Percentiles rank a stretch among this genome's conserved stretches.
Evolutionary conservation across 2,113 vertebrate species (phyloP).

Genomic region (Haliaeetus leucogaster): DNA sequence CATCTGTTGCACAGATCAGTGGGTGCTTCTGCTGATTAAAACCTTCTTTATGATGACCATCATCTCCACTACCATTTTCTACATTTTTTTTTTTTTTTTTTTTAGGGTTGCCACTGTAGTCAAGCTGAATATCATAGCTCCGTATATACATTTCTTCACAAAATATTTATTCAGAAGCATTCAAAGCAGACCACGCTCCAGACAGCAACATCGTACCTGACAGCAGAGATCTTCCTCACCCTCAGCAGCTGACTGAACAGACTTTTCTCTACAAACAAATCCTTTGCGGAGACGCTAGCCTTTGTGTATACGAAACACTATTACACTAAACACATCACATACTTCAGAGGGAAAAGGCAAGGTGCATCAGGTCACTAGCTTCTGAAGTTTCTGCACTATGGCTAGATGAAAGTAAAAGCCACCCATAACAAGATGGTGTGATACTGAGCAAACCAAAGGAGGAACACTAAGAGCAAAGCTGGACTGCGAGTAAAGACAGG

Average conservation of each 20-base stretch:
- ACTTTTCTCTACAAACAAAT: neutral
- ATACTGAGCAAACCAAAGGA: neutral
- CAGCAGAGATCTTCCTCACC: neutral
- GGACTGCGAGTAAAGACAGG: neutral
- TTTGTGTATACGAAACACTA: neutral
- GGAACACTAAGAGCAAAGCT: neutral
- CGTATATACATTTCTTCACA: neutral
- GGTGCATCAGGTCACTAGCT: neutral
- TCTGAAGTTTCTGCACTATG: neutral
- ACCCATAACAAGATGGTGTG: neutral
- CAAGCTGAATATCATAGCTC: neutral
- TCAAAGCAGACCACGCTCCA: neutral
- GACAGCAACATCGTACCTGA: neutral
- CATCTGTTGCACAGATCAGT: neutral
- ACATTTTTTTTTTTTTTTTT: neutral
- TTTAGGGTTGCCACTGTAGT: neutral
- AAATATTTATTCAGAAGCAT: neutral
- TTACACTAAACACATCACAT: neutral
- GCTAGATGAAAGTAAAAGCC: constrained; percentile 14
- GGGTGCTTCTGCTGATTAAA: neutral
- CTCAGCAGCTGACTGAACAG: neutral
- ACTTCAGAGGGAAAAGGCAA: constrained; percentile 24
- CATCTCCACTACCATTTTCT: neutral
- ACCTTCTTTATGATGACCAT: neutral
- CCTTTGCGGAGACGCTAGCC: neutral